phyloP scores from a whole-genome alignment of 2,113 vertebrate genomes.

The Pyxicephalus adspersus region DNA sequence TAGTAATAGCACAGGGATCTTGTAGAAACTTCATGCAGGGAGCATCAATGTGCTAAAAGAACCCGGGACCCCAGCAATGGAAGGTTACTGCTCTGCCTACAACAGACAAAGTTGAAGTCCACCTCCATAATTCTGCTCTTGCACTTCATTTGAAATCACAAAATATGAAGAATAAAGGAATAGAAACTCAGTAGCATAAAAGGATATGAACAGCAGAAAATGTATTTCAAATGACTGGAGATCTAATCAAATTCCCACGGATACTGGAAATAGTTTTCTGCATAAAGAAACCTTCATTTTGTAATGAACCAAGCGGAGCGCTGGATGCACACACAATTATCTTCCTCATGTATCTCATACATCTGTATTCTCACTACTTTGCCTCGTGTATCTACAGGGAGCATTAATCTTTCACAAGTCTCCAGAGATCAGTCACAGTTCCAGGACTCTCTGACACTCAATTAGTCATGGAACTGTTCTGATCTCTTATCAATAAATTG shows the following conservation, averaged over 20 bases:
- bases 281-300: conserved; percentile 1
- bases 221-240: background rate
- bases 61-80: too few species aligned
- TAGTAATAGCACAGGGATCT: too few species aligned
- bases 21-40: too few species aligned
- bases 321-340: background rate
- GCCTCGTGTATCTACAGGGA: background rate
- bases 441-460: conserved; percentile 21
- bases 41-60: too few species aligned
- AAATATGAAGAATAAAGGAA: background rate
- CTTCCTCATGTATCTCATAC: background rate
- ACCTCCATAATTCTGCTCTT: background rate
- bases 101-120: too few species aligned
- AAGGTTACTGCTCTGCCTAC: too few species aligned
- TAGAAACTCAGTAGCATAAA: background rate
- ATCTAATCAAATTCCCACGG: background rate
- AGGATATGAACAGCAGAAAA: background rate
- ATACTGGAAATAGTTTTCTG: background rate
- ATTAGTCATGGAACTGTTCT: conserved; percentile 48
- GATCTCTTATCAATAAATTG: conserved; percentile 40
- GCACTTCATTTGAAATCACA: background rate
- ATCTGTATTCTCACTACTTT: background rate
- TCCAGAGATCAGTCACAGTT: conserved; percentile 26
- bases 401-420: conserved; percentile 40
- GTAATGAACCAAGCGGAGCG: background rate